Conservation (phyloP, 2,113 vertebrate genomes). For the Leuciscus idus region DNA sequence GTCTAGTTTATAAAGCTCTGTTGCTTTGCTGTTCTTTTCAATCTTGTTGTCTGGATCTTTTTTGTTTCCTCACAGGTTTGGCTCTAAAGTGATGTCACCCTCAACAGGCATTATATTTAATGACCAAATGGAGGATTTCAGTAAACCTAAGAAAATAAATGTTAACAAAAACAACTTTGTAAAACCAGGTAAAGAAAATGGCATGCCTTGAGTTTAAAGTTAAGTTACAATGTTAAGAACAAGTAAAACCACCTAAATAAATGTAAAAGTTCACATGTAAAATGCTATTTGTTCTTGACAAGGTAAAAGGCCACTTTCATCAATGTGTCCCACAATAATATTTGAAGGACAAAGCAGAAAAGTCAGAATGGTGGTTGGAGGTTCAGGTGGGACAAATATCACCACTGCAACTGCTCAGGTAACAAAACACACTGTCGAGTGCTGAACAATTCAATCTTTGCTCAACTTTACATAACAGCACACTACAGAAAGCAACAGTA, state of each 20-base stretch:
- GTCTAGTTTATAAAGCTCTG: conserved; percentile 47
- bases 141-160: conserved; percentile 81
- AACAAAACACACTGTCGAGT: conserved; percentile 26
- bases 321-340: conserved; percentile 89
- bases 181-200: conserved; percentile 75
- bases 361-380: conserved; percentile 92
- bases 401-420: conserved; percentile 90
- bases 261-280: too few relatives aligned
- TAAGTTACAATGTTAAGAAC: too few relatives aligned
- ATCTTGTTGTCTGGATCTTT: not conserved
- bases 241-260: too few relatives aligned
- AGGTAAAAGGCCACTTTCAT: conserved; percentile 92
- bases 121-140: conserved; percentile 95
- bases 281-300: not conserved
- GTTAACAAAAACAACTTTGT: conserved; percentile 91
- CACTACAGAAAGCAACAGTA: too few relatives aligned
- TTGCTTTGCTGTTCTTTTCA: conserved; percentile 59
- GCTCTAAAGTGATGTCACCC: conserved; percentile 83
- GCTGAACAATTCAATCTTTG: too few relatives aligned
- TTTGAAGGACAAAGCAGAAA: conserved; percentile 79
- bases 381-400: conserved; percentile 91
- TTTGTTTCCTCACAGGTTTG: conserved; percentile 76
- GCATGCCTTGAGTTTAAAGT: too few relatives aligned
- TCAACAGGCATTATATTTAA: conserved; percentile 93
- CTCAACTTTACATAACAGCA: too few relatives aligned